Conservation (phyloP, 2,797 vertebrate species). For the Echiichthys vipera region DNA sequence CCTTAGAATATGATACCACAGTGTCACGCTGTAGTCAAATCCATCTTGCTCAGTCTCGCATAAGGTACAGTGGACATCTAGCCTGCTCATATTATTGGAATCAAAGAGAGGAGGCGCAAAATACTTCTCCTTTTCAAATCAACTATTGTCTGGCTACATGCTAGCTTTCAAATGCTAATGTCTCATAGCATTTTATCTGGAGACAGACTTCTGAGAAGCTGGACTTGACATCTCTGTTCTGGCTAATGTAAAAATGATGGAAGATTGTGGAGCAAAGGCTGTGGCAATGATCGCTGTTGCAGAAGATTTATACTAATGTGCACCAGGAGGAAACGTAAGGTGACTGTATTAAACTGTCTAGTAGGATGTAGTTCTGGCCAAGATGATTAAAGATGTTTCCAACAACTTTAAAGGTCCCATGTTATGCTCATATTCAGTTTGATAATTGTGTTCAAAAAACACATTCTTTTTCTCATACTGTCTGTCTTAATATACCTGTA, state of each 20-base stretch:
- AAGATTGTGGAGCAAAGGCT: slow-evolving; percentile 45
- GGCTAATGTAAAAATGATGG: slow-evolving; percentile 17
- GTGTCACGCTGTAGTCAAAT: slow-evolving; percentile 13
- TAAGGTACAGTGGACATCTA: background rate
- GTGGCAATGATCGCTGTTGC: slow-evolving; percentile 20
- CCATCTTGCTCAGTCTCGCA: background rate
- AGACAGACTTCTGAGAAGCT: background rate
- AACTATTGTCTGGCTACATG: background rate
- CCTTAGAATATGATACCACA: slow-evolving; percentile 48
- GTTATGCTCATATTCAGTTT: too few species aligned
- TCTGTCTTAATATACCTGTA: too few species aligned
- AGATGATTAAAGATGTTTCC: slow-evolving; percentile 14
- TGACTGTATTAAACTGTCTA: slow-evolving; percentile 41
- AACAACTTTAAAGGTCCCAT: too few species aligned
- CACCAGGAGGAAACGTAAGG: slow-evolving; percentile 27
- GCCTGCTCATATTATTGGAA: background rate
- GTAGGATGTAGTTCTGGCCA: background rate
- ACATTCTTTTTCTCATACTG: too few species aligned
- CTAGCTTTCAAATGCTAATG: background rate
- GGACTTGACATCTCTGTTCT: background rate
- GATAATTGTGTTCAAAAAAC: too few species aligned
- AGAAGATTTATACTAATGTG: slow-evolving; percentile 21
- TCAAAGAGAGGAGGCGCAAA: background rate
- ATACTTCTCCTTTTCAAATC: background rate
- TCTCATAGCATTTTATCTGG: background rate